Conservation (phyloP, 2,113 vertebrate genomes). For the Oreamnos americanus region DNA sequence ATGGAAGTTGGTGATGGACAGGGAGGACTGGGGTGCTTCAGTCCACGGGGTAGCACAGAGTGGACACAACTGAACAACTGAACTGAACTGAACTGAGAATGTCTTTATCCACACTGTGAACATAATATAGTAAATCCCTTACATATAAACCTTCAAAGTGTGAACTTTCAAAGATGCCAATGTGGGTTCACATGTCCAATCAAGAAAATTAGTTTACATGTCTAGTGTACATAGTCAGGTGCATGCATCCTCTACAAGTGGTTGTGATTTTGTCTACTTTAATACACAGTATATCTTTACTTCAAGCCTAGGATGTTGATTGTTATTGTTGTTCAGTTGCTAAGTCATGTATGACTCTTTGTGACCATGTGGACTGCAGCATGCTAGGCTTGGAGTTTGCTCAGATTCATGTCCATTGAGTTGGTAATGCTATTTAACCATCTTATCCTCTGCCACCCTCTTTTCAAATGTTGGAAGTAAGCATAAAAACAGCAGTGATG, state of each 20-base stretch:
- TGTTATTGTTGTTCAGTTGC: neutral
- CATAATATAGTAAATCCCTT: neutral
- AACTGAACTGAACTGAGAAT: neutral
- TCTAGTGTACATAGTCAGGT: neutral
- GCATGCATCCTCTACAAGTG: neutral
- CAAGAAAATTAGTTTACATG: neutral
- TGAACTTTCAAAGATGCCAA: neutral
- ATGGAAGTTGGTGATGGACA: neutral
- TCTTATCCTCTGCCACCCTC: neutral
- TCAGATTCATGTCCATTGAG: neutral
- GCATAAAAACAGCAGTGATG: neutral
- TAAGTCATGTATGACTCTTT: neutral
- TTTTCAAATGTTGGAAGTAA: neutral
- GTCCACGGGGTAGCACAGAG: neutral
- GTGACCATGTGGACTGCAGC: neutral
- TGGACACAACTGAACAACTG: neutral
- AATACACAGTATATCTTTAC: neutral
- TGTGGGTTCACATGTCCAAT: neutral
- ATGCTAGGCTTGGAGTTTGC: neutral
- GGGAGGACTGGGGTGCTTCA: neutral
- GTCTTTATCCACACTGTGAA: neutral
- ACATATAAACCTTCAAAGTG: neutral
- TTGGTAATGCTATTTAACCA: neutral
- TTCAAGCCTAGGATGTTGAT: neutral
- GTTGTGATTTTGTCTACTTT: neutral